phyloP scores from a whole-genome alignment of 2,797 vertebrate species.

The Scleropages formosus region DNA sequence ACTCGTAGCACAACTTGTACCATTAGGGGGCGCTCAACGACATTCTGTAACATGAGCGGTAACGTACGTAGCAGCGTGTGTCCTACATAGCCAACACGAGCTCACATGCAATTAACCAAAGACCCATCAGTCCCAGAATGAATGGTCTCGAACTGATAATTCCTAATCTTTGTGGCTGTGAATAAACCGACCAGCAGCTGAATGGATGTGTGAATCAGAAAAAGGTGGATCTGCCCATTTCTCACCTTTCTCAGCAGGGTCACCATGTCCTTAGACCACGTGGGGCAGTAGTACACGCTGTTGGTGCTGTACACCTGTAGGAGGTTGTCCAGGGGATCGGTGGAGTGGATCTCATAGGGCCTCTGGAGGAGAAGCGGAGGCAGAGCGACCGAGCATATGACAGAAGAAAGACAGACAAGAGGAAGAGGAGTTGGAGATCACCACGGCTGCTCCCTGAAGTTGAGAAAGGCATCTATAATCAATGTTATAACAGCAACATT shows the following conservation, averaged over 20 bases:
- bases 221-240: not conserved
- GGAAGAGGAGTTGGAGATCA: not conserved
- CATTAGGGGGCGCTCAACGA: not conserved
- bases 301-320: constrained; percentile 94
- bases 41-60: not conserved
- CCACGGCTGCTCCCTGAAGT: not conserved
- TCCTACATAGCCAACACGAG: not conserved
- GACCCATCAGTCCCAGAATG: not conserved
- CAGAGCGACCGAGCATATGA: not conserved
- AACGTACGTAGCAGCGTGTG: not conserved
- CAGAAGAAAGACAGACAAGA: not conserved
- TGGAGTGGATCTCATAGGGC: constrained; percentile 94
- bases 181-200: not conserved
- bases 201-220: not conserved
- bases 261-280: constrained; percentile 89
- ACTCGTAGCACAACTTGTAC: not conserved
- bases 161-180: not conserved
- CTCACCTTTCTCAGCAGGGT: constrained; percentile 90
- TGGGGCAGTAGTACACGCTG: constrained; percentile 87
- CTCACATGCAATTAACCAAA: not conserved
- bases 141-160: not conserved
- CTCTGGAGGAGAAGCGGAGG: constrained; percentile 65
- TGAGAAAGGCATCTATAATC: not conserved
- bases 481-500: too few species aligned
- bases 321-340: constrained; percentile 87